A percentile compares a stretch with the other conserved stretches of the same genome.
These are phyloP conservation scores for Myiagra hebetior DNA, from an alignment of 2,113 vertebrate genomes.

Conservation along the genomic window DNA sequence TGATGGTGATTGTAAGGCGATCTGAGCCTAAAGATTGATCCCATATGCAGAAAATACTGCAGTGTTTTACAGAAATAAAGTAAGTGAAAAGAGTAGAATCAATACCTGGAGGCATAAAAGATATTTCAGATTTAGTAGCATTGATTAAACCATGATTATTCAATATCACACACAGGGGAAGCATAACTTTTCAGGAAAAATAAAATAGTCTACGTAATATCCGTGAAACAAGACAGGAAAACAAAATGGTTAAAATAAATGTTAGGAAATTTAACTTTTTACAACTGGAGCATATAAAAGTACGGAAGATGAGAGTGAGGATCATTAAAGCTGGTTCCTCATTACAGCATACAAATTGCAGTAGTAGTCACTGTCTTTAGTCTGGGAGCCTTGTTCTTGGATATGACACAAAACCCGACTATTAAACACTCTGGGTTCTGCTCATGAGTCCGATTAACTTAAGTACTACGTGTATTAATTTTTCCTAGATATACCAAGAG, in stretches of 20 bases:
- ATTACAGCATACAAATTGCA: neutral
- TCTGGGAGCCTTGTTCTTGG: neutral
- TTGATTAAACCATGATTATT: constrained; percentile 52
- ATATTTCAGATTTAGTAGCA: constrained; percentile 30
- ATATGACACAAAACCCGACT: neutral
- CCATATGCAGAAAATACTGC: neutral
- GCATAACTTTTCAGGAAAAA: constrained; percentile 27
- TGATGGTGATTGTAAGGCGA: neutral
- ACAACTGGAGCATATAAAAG: neutral
- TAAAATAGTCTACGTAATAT: constrained; percentile 3
- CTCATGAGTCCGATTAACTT: neutral
- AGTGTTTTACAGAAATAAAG: neutral
- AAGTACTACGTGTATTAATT: neutral
- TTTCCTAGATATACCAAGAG: neutral
- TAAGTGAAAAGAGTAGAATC: neutral
- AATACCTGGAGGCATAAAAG: constrained; percentile 5
- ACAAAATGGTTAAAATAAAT: neutral
- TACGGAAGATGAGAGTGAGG: neutral
- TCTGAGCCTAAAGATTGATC: neutral
- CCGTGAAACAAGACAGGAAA: neutral
- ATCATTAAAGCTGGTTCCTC: neutral
- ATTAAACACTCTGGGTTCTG: neutral
- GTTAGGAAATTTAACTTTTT: neutral
- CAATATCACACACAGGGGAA: neutral
- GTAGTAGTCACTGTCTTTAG: neutral